Evolutionary conservation across 1,140 invertebrate genomes (phyloP), one percentile per base, ranked within the genome.

Genomic region (Drosophila athabasca): DNA sequence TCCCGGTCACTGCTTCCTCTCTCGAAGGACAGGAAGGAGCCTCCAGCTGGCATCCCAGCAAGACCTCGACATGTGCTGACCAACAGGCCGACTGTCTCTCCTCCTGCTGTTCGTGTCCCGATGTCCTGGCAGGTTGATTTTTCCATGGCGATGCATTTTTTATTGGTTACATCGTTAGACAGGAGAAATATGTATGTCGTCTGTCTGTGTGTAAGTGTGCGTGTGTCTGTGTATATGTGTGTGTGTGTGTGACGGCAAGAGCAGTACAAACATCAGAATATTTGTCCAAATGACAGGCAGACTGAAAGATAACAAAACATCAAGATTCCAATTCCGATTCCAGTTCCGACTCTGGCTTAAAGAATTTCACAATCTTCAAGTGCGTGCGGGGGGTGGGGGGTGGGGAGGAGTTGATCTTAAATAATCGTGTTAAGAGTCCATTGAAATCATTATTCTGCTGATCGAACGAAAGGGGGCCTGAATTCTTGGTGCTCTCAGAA

Each of bases 81-180:
- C 46, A 49, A 13, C 46, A 6, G 46, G 9, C 46, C 9, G 4
- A 9, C 15, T 11, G 31, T 5, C 35, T 39, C 9, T 35, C 8
- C 29, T 29, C 29, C 11, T 35, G 3, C 9, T 35, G 9, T 11
- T 11, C 35, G 35, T 17, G 55, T 61, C 60, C 51, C 1, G 24
- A 50, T 39, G 35, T 39, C 39, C 50, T 79, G 76, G 70, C 76
- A 79, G 76, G 62, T 79, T 69, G 58, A 68, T 69, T 62, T 75
- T 75, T 43, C 61, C 41, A 46, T 50, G 17, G 65, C 62, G 52
- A 62, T 84, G 76, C 76, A 84, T 67, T 84, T 83, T 83, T 84
- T 84, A 84, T 84, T 76, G 80, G 59, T 79, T 77, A 84, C 71
- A 79, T 83, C 69, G 78, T 81, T 81, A 76, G 73, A 76, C 72